Percentiles rank a stretch among this genome's conserved stretches.
phyloP scores from a whole-genome alignment of 2,888 invertebrate species.

The Drosophila austrosaltans region DNA sequence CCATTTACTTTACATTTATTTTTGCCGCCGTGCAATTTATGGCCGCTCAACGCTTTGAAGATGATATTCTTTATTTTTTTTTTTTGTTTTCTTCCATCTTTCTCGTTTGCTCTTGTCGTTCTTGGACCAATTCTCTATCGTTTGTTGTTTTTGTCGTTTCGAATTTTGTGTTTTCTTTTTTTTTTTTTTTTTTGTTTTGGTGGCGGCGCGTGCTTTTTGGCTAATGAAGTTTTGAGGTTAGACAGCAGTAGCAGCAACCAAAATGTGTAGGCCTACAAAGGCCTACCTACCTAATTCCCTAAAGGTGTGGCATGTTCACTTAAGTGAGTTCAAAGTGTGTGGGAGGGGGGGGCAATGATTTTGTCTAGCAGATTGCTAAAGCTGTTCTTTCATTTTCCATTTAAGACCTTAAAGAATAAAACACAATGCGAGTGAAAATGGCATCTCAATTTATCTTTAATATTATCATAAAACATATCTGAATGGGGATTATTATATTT shows the following conservation, averaged over 20 bases:
- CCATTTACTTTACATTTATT: conserved; percentile 78
- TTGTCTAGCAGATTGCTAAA: conserved; percentile 16
- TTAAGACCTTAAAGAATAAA: neutral
- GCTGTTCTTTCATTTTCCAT: neutral
- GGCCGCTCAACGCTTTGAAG: conserved; percentile 44
- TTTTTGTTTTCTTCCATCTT: conserved; percentile 20
- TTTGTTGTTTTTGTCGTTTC: conserved; percentile 52
- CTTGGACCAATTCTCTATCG: conserved; percentile 8
- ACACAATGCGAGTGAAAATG: conserved; percentile 1
- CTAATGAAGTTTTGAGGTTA: conserved; percentile 73
- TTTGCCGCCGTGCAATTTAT: conserved; percentile 71
- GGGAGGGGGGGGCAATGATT: neutral
- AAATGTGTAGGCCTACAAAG: conserved; percentile 7
- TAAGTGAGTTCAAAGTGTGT: conserved; percentile 36
- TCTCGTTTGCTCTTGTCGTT: neutral
- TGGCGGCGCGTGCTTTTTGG: conserved; percentile 69
- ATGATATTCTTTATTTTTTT: conserved; percentile 23
- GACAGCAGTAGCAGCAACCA: conserved; percentile 26
- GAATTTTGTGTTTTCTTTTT: conserved; percentile 33
- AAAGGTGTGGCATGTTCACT: conserved; percentile 35
- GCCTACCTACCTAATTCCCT: conserved; percentile 24
- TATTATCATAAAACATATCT: neutral
- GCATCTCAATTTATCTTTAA: neutral
- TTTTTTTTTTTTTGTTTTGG: neutral
- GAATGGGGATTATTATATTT: neutral